Evolutionary conservation across 2,797 vertebrate species (phyloP).

Genomic region (Adelosebastes latens): DNA sequence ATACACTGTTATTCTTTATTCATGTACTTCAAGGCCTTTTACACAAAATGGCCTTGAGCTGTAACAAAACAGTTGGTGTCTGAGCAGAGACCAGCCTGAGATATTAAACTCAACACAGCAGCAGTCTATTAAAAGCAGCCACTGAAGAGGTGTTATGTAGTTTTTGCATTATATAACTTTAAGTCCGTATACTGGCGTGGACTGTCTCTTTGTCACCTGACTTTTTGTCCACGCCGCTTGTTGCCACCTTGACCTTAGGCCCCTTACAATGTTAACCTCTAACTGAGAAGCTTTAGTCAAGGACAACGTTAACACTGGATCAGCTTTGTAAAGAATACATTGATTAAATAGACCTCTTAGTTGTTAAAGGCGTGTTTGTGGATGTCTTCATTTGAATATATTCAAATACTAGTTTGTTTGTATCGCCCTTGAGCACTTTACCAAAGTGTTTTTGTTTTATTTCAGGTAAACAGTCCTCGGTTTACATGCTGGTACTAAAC

Average conservation of each 20-base stretch:
- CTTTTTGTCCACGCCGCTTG: not conserved
- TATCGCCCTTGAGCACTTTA: not conserved
- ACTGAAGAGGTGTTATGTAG: not conserved
- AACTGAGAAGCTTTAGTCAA: not conserved
- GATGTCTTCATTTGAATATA: not conserved
- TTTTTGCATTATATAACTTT: not conserved
- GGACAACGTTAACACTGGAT: not conserved
- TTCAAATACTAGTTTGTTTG: not conserved
- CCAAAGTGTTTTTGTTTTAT: not conserved
- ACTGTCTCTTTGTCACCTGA: no score
- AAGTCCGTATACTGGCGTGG: not conserved
- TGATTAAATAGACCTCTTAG: not conserved
- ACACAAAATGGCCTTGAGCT: not conserved
- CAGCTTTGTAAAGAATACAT: not conserved
- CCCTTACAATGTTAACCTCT: not conserved
- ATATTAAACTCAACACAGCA: not conserved
- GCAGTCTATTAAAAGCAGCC: not conserved
- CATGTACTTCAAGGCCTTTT: not conserved
- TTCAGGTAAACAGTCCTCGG: not conserved
- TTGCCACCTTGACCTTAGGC: no score
- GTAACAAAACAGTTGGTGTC: not conserved
- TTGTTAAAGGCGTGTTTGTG: not conserved
- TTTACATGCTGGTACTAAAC: not conserved
- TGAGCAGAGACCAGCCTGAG: not conserved
- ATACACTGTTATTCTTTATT: not conserved